These are phyloP conservation scores for Danio rerio DNA, from an alignment of 2,113 vertebrate genomes.

Conservation along the genomic window DNA sequence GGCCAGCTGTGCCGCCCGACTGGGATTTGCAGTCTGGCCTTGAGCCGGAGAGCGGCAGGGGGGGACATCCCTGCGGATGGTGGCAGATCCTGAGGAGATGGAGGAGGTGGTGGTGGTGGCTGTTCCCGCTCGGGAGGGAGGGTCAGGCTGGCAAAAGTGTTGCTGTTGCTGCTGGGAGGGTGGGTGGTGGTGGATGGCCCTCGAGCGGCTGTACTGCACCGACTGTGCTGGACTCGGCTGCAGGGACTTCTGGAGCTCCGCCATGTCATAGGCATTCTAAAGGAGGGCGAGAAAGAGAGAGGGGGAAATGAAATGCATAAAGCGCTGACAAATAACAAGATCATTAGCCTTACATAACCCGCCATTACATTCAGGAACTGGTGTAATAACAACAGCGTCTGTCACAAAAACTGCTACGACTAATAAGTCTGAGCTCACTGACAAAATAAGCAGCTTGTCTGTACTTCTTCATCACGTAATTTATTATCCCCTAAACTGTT, in stretches of 20 bases:
- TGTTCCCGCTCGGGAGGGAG: slow-evolving; percentile 64
- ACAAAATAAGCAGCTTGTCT: slow-evolving; percentile 46
- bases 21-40: slow-evolving; percentile 63
- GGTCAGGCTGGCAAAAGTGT: slow-evolving; percentile 59
- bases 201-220: slow-evolving; percentile 73
- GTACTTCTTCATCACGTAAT: slow-evolving; percentile 39
- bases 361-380: slow-evolving; percentile 17
- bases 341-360: slow-evolving; percentile 15
- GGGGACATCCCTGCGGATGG: slow-evolving; percentile 76
- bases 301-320: slow-evolving; percentile 52
- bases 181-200: slow-evolving; percentile 68
- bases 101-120: slow-evolving; percentile 51
- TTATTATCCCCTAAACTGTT: slow-evolving; percentile 41
- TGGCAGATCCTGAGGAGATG: slow-evolving; percentile 56
- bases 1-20: slow-evolving; percentile 61
- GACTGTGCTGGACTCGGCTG: slow-evolving; percentile 82
- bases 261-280: slow-evolving; percentile 87
- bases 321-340: background rate
- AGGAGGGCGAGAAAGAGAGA: slow-evolving; percentile 49
- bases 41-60: slow-evolving; percentile 70
- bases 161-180: slow-evolving; percentile 62
- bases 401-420: slow-evolving; percentile 19
- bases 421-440: slow-evolving; percentile 35
- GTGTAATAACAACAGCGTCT: slow-evolving; percentile 2
- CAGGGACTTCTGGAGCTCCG: slow-evolving; percentile 86